Conservation (phyloP, 2,113 vertebrate genomes). For the Planiliza haematocheilus region DNA sequence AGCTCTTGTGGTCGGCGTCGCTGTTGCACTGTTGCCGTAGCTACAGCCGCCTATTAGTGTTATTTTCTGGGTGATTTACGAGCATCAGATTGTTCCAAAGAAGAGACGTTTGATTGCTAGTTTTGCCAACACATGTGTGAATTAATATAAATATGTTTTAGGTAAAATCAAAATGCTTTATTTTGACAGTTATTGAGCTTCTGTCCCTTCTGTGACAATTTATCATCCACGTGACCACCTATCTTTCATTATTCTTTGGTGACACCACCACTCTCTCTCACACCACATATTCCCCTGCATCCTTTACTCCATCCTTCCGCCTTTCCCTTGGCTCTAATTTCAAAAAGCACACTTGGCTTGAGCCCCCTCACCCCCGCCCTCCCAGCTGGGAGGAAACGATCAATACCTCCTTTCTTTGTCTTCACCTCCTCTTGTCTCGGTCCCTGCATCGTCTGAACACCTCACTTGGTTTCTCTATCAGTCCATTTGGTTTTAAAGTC, state of each 20-base stretch:
- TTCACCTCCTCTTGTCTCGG: slow-evolving; percentile 33
- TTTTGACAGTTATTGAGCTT: neutral
- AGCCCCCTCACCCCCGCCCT: slow-evolving; percentile 40
- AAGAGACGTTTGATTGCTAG: too few relatives aligned
- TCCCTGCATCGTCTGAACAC: slow-evolving; percentile 35
- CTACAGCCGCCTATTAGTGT: too few relatives aligned
- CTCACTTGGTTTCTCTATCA: slow-evolving; percentile 18
- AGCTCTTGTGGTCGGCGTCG: too few relatives aligned
- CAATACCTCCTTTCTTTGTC: slow-evolving; percentile 48
- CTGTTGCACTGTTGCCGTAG: too few relatives aligned
- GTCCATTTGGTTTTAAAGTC: neutral
- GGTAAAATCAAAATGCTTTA: neutral
- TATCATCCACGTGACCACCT: slow-evolving; percentile 35
- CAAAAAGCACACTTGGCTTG: slow-evolving; percentile 58
- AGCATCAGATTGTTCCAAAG: too few relatives aligned
- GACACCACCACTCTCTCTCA: slow-evolving; percentile 1
- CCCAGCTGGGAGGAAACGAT: slow-evolving; percentile 54
- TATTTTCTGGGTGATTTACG: too few relatives aligned
- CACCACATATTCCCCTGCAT: neutral
- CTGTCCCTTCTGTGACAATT: slow-evolving; percentile 15
- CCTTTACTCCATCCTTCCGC: slow-evolving; percentile 16
- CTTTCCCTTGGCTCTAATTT: slow-evolving; percentile 64
- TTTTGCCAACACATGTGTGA: too few relatives aligned
- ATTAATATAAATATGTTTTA: too few relatives aligned
- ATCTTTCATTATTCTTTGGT: slow-evolving; percentile 16